A percentile compares a stretch with the other conserved stretches of the same genome.
These are phyloP conservation scores for Peucedramus taeniatus DNA, from an alignment of 2,113 vertebrate species.

Conservation along the genomic window DNA sequence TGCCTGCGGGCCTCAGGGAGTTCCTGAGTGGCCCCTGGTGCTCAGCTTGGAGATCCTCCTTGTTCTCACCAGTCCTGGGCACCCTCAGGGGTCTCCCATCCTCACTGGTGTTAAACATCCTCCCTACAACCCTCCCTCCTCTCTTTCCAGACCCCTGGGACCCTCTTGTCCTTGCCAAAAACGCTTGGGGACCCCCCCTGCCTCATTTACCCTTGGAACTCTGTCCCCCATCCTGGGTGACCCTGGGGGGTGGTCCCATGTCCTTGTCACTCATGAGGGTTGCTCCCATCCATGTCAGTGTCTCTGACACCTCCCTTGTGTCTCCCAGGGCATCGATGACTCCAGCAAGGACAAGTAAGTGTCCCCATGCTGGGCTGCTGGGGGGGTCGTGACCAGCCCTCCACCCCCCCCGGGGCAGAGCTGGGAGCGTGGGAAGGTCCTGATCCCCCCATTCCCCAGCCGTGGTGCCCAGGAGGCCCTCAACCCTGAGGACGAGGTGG, in stretches of 20 bases:
- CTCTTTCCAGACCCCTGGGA: not conserved
- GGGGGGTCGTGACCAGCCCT: fast-evolving
- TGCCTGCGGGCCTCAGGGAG: fast-evolving
- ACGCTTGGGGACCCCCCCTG: fast-evolving
- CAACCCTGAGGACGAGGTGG: slow-evolving; percentile 94
- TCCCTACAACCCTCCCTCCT: not conserved
- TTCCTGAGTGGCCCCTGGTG: not conserved
- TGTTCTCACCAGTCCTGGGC: not conserved
- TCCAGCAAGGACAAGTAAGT: slow-evolving; percentile 95
- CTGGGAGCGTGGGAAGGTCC: not conserved
- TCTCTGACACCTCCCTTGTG: not conserved
- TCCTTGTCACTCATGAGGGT: not conserved
- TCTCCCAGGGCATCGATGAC: slow-evolving; percentile 89
- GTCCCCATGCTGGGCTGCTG: not conserved
- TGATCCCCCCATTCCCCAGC: slow-evolving; percentile 51
- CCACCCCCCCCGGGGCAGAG: not conserved
- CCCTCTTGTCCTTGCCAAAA: not conserved
- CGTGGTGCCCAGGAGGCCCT: slow-evolving; percentile 89
- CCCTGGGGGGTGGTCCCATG: not conserved
- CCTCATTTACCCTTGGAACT: not conserved
- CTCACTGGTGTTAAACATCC: not conserved
- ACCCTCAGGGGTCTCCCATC: not conserved
- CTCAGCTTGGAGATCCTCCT: not conserved
- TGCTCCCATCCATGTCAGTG: too few species aligned
- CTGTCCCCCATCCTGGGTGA: not conserved